Evolutionary conservation across 2,888 invertebrate species (phyloP).

Genomic region (Sericinus montela): DNA sequence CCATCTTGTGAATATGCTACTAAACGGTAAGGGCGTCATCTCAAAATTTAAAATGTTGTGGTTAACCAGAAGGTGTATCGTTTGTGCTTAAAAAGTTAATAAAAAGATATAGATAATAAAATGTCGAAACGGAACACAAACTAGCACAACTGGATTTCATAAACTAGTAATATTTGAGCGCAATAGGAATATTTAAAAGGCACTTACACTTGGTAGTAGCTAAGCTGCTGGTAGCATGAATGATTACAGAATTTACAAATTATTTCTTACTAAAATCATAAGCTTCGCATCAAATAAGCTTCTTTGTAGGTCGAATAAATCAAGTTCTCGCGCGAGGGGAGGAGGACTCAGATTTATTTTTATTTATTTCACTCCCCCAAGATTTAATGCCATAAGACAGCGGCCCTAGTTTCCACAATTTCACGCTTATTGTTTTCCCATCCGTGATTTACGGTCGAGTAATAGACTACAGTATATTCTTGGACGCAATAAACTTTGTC

Average conservation of each 20-base stretch:
- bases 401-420: constrained; percentile 77
- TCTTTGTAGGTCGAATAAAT: constrained; percentile 54
- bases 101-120: no score
- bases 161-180: no score
- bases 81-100: no score
- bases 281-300: constrained; percentile 22
- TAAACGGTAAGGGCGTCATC: no score
- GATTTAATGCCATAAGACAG: constrained; percentile 73
- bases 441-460: constrained; percentile 74
- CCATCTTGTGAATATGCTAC: no score
- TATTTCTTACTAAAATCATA: constrained; percentile 16
- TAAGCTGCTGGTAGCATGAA: background rate
- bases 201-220: background rate
- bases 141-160: no score
- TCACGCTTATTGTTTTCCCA: constrained; percentile 80
- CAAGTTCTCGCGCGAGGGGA: constrained; percentile 65
- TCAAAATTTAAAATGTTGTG: no score
- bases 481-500: constrained; percentile 75
- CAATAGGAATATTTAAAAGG: no score
- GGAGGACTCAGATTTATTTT: constrained; percentile 69
- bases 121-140: no score
- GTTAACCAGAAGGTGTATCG: no score
- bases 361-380: constrained; percentile 78
- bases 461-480: constrained; percentile 75
- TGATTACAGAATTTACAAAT: constrained; percentile 6